Evolutionary conservation across 2,888 invertebrate species (phyloP).

Genomic region (Drosophila neutralis): DNA sequence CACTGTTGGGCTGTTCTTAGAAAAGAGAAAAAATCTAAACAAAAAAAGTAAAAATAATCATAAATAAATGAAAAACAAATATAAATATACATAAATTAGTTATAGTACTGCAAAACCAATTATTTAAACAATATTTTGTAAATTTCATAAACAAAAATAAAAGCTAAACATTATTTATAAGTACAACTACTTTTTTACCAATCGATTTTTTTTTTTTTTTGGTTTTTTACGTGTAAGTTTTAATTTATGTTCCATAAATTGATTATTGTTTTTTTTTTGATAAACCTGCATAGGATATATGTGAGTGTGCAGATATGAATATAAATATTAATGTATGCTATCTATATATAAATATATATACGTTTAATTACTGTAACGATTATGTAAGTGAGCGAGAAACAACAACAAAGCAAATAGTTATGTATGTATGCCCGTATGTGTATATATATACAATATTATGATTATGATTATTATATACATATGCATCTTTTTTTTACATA

Average conservation of each 20-base stretch:
- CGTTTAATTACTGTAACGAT: constrained; percentile 52
- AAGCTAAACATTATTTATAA: constrained; percentile 31
- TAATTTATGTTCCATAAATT: constrained; percentile 45
- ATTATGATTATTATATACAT: constrained; percentile 48
- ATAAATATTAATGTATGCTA: constrained; percentile 27
- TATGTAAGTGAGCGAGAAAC: constrained; percentile 33
- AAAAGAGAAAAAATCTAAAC: constrained; percentile 58
- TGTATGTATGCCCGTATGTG: constrained; percentile 22
- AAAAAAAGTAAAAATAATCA: constrained; percentile 28
- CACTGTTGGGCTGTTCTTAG: constrained; percentile 81
- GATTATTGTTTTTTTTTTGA: constrained; percentile 45
- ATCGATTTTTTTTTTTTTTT: constrained; percentile 42
- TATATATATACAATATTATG: constrained; percentile 26
- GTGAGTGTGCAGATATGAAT: constrained; percentile 5
- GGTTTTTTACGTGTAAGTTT: constrained; percentile 46
- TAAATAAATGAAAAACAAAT: constrained; percentile 24
- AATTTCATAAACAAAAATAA: constrained; percentile 56
- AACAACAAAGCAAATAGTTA: constrained; percentile 11
- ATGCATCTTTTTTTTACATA: constrained; percentile 72
- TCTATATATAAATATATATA: constrained; percentile 50
- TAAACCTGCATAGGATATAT: constrained; percentile 9
- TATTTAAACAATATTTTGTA: constrained; percentile 62
- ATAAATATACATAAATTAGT: constrained; percentile 29
- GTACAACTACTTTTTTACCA: constrained; percentile 48
- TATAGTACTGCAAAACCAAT: constrained; percentile 48